These are phyloP conservation scores for Eupithecia pulchellata DNA, from an alignment of 2,888 invertebrate species.

Conservation along the genomic window DNA sequence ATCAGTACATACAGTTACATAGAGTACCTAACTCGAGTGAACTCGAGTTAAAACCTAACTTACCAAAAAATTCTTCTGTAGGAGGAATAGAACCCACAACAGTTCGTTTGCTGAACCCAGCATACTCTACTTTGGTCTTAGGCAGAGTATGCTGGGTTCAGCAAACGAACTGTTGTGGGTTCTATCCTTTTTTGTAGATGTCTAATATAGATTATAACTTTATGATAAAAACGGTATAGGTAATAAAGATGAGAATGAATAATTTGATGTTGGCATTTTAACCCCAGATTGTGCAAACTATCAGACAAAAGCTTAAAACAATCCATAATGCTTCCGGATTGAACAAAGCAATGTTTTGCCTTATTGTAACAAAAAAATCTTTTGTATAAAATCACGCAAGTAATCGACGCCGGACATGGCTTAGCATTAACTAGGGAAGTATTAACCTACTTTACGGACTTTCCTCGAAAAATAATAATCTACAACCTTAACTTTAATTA, in stretches of 20 bases:
- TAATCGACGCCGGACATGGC: constrained; percentile 78
- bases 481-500: not conserved
- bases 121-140: too few relatives aligned
- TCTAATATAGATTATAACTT: too few relatives aligned
- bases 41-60: too few relatives aligned
- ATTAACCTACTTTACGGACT: constrained; percentile 51
- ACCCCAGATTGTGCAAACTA: constrained; percentile 27
- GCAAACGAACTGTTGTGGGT: not conserved
- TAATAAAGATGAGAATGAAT: not conserved
- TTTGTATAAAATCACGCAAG: constrained; percentile 61
- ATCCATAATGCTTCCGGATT: constrained; percentile 65
- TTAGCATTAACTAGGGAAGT: constrained; percentile 49
- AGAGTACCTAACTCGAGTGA: too few relatives aligned
- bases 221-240: too few relatives aligned
- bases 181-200: too few relatives aligned
- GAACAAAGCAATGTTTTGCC: constrained; percentile 72
- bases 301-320: constrained; percentile 17
- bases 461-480: constrained; percentile 52
- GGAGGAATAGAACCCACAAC: not conserved
- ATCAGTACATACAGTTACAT: too few relatives aligned
- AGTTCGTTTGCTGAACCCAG: not conserved
- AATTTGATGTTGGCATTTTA: not conserved
- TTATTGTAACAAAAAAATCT: constrained; percentile 54
- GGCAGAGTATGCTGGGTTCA: not conserved
- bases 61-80: too few relatives aligned